Base-by-base conservation (phyloP, 2,113 vertebrate genomes). In the Entelurus aequoreus region DNA sequence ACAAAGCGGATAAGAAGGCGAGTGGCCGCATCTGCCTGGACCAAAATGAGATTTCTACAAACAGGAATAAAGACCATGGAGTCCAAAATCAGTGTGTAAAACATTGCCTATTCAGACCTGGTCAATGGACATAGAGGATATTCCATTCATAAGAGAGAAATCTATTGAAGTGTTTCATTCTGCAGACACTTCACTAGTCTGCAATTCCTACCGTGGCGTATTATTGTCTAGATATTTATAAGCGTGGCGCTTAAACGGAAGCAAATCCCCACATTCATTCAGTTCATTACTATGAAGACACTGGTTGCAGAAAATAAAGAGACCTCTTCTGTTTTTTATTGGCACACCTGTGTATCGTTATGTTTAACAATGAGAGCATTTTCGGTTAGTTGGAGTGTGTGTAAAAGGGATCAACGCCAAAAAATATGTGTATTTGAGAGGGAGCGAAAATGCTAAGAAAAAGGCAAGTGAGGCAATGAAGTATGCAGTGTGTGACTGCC, bases 281-380 rank as follows among this genome's bases (percentile, higher is more conserved):
- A 62, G 37, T 44, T 65, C 47, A 65, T 59, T 73, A 52, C 42
- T 50, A 60, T 37, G 49, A n/a, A 52, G 57, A 42, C 54, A 38
- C 28, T 65, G 58, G 58, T 65, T 38, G 10, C 37, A 68, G 14
- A 55, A 10, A 47, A 48, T n/a, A 61, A 63, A 66, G 4, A 16
- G 61, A 15, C 65, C 8, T 21, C 7, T 50, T 70, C 36, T 5
- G 48, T 65, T 68, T 68, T n/a, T 68, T n/a, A 47, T 36, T 6
- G 65, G 35, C 48, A 74, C 69, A 69, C 48, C 72, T n/a, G 50
- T 65, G 58, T 67, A 12, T 12, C 51, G 60, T 46, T 50, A 72
- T 68, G 13, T 72, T 63, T 71, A 69, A 56, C 66, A 66, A 55
- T 66, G 49, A 77, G 69, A 75, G 61, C 59, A 63, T 11, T 46